Base-by-base conservation (phyloP, 2,797 vertebrate genomes). In the Sebastes hopkinsi region DNA sequence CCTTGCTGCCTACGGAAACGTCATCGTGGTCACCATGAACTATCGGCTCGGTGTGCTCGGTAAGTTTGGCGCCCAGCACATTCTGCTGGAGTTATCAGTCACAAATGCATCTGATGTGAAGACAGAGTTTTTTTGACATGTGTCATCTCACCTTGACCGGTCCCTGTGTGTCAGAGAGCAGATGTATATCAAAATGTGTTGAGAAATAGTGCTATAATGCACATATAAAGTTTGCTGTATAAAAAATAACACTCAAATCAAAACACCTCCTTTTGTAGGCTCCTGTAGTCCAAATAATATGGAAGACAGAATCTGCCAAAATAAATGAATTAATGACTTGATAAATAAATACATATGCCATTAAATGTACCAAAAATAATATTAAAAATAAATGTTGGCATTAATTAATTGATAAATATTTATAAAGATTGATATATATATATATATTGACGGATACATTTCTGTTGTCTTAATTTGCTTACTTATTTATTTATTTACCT, bases 31-130 rank as follows among this genome's bases (percentile, higher is more conserved):
- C 81, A 99, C 98, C 77, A 94, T 99, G 87, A 99, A 99, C 95
- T 99, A 99, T 94, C 97, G 98, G n/a, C 96, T 99, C 36, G 98
- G 98, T 0, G 95, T 99, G 80, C 92, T 99, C 20, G 98, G 98
- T 99, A 94, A 98, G 97, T 97, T 65, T 52, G 72, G 18, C 3
- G 36, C 22, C 34, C 38, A 68, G 4, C 30, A 36, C 32, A n/a
- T 25, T 29, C 23, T 52, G 13, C 20, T 8, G 14, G 59, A 7
- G 5, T 64, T 67, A 54, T 54, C 36, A 69, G 60, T 50, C 16
- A 42, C 1, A 9, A 18, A 64, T 38, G 25, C 20, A 4, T 27
- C 46, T 38, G 67, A 61, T 62, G 60, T 34, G 18, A 72, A 29
- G 2, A 54, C 16, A 12, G 27, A 34, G 25, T 42, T 62, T 30